Evolutionary conservation across 1,140 invertebrate species (phyloP), one percentile per base, ranked within the genome.

Genomic region (Physella acuta): DNA sequence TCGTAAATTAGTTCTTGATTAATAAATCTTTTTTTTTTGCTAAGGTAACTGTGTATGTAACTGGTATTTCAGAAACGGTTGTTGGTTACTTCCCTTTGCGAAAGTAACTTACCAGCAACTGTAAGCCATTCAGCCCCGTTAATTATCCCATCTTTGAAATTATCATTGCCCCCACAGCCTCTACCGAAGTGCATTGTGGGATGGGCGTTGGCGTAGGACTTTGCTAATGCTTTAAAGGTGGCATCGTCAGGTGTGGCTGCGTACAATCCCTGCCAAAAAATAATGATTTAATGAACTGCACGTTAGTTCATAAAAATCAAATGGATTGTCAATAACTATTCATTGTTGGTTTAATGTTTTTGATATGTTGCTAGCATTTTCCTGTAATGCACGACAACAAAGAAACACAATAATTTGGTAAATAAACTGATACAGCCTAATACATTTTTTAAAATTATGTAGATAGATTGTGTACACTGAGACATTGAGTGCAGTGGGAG

Each of bases 101-200:
- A n/a, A n/a, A n/a, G n/a, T n/a, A 44, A 37, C 3, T 37, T 76
- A 82, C 80, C 80, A 77, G 89, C 86, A 1, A 96, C 90, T 34
- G 88, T 87, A 81, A 93, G 93, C 93, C 93, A 94, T 66, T 91
- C 89, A 1, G 92, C 93, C 14, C 93, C 93, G 82, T 94, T 94
- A 1, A 92, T 93, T 63, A 94, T 93, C 3, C 93, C 93, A 58
- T 68, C 71, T 28, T n/a, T 14, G 71, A 77, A 76, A 34, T 72
- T 60, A 36, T 80, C 76, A 17, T 51, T 34, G 44, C 39, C 34
- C 17, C 26, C 31, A 34, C 55, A 65, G 20, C 17, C 36, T 17
- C n/a, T 16, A 5, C 60, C 68, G 14, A 61, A 44, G 31, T 36
- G 26, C 60, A 70, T 52, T 26, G 51, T 37, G 49, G 58, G 71